Percentiles rank a stretch among this genome's conserved stretches.
Conservation (phyloP, 1,140 invertebrate species). For the Atta cephalotes region DNA sequence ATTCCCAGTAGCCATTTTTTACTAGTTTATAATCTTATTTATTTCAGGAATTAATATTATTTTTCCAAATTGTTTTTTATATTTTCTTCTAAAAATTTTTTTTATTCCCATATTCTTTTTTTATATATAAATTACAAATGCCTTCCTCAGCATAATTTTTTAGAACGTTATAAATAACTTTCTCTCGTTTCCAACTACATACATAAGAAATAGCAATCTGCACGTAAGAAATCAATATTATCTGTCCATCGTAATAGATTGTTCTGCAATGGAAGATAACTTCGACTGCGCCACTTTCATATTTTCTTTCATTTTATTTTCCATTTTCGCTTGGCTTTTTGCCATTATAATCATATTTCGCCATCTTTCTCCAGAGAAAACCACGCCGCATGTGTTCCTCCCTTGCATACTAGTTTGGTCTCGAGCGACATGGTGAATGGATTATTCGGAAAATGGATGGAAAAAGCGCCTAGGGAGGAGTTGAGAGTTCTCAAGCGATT, state of each 20-base stretch:
- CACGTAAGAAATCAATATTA: conserved; percentile 44
- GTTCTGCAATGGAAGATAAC: conserved; percentile 47
- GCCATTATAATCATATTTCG: conserved; percentile 61
- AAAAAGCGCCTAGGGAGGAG: conserved; percentile 35
- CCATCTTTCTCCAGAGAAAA: conserved; percentile 37
- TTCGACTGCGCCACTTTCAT: conserved; percentile 41
- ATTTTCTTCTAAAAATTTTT: not conserved
- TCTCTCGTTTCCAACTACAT: not conserved
- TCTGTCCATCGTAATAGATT: conserved; percentile 33
- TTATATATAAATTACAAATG: too few species aligned
- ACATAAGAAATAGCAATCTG: conserved; percentile 27
- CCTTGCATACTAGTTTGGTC: conserved; percentile 26
- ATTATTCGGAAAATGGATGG: conserved; percentile 58
- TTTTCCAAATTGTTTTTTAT: not conserved
- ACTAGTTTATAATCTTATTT: too few species aligned
- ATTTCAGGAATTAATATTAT: too few species aligned
- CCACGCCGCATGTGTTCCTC: conserved; percentile 43
- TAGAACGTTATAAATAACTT: conserved; percentile 4
- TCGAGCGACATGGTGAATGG: conserved; percentile 49
- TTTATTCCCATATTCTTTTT: not conserved
- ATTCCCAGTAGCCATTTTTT: too few species aligned
- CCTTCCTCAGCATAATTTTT: not conserved
- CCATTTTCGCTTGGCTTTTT: conserved; percentile 42
- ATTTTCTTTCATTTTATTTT: conserved; percentile 39
- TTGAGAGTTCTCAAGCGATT: conserved; percentile 46